These are phyloP conservation scores for Helicoverpa zea DNA, from an alignment of 1,140 invertebrate species.

Conservation along the genomic window DNA sequence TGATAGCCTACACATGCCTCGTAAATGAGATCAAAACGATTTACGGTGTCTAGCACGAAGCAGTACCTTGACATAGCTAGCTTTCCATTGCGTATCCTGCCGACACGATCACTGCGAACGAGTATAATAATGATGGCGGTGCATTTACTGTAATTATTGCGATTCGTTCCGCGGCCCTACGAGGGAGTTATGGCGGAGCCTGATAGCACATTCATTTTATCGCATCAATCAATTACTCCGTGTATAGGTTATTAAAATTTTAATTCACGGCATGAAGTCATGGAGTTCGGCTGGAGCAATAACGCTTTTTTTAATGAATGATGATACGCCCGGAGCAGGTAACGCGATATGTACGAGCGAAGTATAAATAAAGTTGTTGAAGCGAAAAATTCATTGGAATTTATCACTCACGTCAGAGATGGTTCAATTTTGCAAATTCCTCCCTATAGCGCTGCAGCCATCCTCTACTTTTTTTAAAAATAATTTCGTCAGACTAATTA, in stretches of 20 bases:
- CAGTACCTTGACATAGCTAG: background rate
- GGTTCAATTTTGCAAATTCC: slow-evolving; percentile 60
- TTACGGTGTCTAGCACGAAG: background rate
- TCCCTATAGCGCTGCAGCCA: slow-evolving; percentile 30
- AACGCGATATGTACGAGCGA: slow-evolving; percentile 75
- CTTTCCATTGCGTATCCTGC: slow-evolving; percentile 44
- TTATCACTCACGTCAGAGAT: slow-evolving; percentile 70
- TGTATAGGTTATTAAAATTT: slow-evolving; percentile 75
- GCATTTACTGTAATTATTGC: slow-evolving; percentile 66
- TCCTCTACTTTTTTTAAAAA: slow-evolving; percentile 5
- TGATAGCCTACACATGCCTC: background rate
- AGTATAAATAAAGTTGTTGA: slow-evolving; percentile 81
- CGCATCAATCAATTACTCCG: slow-evolving; percentile 77
- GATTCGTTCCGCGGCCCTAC: slow-evolving; percentile 64
- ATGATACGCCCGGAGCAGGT: slow-evolving; percentile 73
- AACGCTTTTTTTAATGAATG: slow-evolving; percentile 76
- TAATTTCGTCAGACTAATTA: slow-evolving; percentile 12
- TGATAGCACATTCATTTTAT: slow-evolving; percentile 74
- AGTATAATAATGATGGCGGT: slow-evolving; percentile 62
- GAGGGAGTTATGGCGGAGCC: slow-evolving; percentile 53
- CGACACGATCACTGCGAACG: slow-evolving; percentile 50
- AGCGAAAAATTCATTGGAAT: slow-evolving; percentile 81
- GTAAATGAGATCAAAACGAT: slow-evolving; percentile 17
- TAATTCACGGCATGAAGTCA: slow-evolving; percentile 65
- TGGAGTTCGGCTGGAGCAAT: slow-evolving; percentile 65